Base-by-base conservation (phyloP, 2,113 vertebrate genomes). In the Chamaetylas fuelleborni region DNA sequence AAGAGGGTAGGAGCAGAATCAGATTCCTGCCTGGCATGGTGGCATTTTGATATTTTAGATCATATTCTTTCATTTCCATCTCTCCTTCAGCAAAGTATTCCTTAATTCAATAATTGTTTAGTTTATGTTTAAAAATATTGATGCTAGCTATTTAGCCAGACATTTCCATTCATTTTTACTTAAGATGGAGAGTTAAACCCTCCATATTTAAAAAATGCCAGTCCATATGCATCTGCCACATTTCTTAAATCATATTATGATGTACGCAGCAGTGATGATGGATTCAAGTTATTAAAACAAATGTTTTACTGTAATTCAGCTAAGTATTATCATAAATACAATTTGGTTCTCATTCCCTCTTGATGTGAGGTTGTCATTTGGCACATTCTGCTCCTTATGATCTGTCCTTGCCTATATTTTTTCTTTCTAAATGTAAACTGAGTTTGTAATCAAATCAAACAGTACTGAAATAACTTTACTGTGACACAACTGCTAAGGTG, bases 361-460 rank as follows among this genome's bases (percentile, higher is more conserved):
- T 77, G 36, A 90, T 47, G 26, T 28, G 20, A 83, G 25, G 13
- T 36, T 83, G 19, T 18, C 12, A 62, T 64, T 51, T 83, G 31
- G 12, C 24, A 72, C 6, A 45, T 67, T 84, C 54, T 77, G 25
- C 25, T 67, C 36, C 20, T 73, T 66, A 82, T 29, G 22, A 74
- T 81, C 23, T 89, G 36, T 51, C n/a, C 34, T 51, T 65, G 22
- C 2, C 25, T 82, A 57, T 43, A 14, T 78, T 92, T 76, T 76
- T 65, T 67, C 17, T 76, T 95, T 74, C 38, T 15, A 87, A 88
- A 83, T n/a, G 12, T 80, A 66, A 94, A 86, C 11, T 48, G 34
- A 91, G 33, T 88, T 90, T 84, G 43, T 88, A 96, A 95, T 60
- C 19, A 78, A 86, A 81, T 70, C 19, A 93, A 91, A 82, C 40